Percentiles rank a stretch among this genome's conserved stretches.
phyloP scores from a whole-genome alignment of 2,888 invertebrate genomes.

The Ennomos erosarius region DNA sequence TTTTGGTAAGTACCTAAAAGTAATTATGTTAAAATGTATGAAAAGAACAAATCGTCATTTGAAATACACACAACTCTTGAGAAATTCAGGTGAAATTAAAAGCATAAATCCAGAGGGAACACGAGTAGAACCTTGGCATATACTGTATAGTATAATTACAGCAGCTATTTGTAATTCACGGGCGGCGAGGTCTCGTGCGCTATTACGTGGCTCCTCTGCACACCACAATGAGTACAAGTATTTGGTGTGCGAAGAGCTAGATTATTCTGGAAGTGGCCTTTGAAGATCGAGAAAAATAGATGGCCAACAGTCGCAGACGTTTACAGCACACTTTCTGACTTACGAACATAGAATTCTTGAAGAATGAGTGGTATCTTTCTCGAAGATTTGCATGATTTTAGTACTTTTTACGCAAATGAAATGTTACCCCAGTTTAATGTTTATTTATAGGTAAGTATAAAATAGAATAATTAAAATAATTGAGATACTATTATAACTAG shows the following conservation, averaged over 20 bases:
- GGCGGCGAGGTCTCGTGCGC: constrained; percentile 56
- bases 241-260: constrained; percentile 45
- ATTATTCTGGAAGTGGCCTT: constrained; percentile 40
- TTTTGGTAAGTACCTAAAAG: too few species aligned
- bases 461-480: too few species aligned
- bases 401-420: too few species aligned
- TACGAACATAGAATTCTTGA: too few species aligned
- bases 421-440: too few species aligned
- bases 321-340: too few species aligned
- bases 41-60: constrained; percentile 9
- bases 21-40: not conserved
- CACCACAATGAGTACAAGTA: constrained; percentile 63
- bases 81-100: constrained; percentile 32
- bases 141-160: constrained; percentile 54
- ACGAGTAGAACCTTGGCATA: constrained; percentile 15
- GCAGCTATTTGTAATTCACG: constrained; percentile 66
- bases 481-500: too few species aligned
- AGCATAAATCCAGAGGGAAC: constrained; percentile 54
- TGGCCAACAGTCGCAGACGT: too few species aligned
- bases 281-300: too few species aligned
- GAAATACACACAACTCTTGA: constrained; percentile 11
- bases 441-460: too few species aligned
- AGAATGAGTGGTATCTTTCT: too few species aligned
- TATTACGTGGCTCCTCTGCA: constrained; percentile 56
- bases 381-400: too few species aligned